A percentile compares a stretch with the other conserved stretches of the same genome.
Conservation (phyloP, 1,140 invertebrate genomes). For the Portunus trituberculatus region DNA sequence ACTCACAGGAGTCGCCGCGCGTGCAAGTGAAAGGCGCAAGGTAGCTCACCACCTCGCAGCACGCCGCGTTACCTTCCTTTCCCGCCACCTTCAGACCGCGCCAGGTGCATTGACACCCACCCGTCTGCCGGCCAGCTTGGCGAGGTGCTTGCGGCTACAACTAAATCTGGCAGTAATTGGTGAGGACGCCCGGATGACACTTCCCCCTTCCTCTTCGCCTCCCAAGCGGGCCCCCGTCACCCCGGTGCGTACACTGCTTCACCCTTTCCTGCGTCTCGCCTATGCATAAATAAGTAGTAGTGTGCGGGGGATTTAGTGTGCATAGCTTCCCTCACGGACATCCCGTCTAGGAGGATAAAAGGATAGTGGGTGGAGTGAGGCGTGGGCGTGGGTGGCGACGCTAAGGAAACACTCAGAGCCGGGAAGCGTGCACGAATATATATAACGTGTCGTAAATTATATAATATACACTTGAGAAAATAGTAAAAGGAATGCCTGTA, state of each 20-base stretch:
- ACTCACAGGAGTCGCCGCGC: not conserved
- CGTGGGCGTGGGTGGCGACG: not conserved
- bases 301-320: not conserved
- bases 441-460: not conserved
- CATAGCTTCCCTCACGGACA: not conserved
- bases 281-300: not conserved
- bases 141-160: too few species aligned
- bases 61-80: not conserved
- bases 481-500: too few species aligned
- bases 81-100: too few species aligned
- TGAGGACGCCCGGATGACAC: too few species aligned
- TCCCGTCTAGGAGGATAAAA: not conserved
- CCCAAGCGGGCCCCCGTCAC: too few species aligned
- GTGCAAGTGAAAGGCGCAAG: not conserved
- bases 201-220: not conserved
- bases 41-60: not conserved
- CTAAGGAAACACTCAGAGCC: not conserved
- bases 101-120: too few species aligned
- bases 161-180: too few species aligned
- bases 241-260: not conserved
- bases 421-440: not conserved
- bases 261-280: not conserved
- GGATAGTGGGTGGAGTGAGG: not conserved
- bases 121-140: too few species aligned
- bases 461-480: too few species aligned